phyloP scores from a whole-genome alignment of 64 coral and sea anemone species.

The Hydrozoanthus tunicans region DNA sequence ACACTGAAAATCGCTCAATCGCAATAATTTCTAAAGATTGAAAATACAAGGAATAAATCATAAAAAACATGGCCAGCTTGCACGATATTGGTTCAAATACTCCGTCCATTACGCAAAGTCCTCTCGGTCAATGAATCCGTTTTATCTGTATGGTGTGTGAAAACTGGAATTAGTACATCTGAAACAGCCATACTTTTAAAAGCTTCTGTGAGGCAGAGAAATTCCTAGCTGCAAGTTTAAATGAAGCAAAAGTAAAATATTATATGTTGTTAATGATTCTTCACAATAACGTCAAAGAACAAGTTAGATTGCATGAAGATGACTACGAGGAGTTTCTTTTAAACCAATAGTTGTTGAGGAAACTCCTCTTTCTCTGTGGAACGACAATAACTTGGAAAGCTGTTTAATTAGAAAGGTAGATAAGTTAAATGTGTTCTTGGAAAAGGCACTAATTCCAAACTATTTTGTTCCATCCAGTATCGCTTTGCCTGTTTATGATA shows the following conservation, averaged over 20 bases:
- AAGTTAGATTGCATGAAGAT: not conserved
- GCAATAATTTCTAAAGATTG: too few species aligned
- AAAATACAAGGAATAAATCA: too few species aligned
- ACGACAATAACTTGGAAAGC: conserved; percentile 7
- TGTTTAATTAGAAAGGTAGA: conserved; percentile 21
- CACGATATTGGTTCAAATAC: too few species aligned
- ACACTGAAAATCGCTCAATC: too few species aligned
- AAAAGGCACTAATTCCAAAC: conserved; percentile 10
- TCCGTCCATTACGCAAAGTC: too few species aligned
- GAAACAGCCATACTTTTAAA: too few species aligned
- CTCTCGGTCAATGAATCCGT: too few species aligned
- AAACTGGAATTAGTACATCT: too few species aligned
- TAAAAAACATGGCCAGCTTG: too few species aligned
- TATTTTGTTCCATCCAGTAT: conserved; percentile 33
- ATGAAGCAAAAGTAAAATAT: conserved; percentile 30
- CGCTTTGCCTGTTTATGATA: not conserved
- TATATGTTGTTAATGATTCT: conserved; percentile 17
- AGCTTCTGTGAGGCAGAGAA: conserved; percentile 37
- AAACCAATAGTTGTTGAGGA: not conserved
- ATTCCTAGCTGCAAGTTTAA: not conserved
- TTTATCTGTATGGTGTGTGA: too few species aligned
- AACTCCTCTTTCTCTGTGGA: conserved; percentile 1
- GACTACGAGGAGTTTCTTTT: not conserved
- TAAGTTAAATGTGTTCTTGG: conserved; percentile 14
- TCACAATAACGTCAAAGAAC: not conserved